These are phyloP conservation scores for Stenichneumon culpator DNA, from an alignment of 2,888 invertebrate species.

Conservation along the genomic window DNA sequence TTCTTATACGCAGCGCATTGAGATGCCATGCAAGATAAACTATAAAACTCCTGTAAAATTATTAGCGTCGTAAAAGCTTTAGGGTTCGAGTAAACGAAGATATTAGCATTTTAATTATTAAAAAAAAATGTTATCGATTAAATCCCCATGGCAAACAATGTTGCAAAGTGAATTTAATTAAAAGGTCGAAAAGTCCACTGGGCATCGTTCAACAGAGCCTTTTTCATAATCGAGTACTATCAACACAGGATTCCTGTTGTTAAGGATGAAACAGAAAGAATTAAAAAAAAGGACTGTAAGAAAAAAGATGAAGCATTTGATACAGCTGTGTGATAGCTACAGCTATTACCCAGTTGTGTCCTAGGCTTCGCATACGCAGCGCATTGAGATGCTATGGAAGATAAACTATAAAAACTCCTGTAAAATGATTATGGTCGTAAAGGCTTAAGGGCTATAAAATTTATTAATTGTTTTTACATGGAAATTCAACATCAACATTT, in stretches of 20 bases:
- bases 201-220: no score
- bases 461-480: not conserved
- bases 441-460: no score
- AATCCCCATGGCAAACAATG: no score
- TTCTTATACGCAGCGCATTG: not conserved
- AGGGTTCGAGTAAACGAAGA: no score
- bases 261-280: no score
- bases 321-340: constrained; percentile 14
- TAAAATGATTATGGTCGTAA: not conserved
- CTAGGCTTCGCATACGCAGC: not conserved
- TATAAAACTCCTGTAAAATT: not conserved
- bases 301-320: not conserved
- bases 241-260: no score
- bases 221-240: no score
- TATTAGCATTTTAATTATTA: not conserved
- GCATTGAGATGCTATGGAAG: not conserved
- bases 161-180: no score
- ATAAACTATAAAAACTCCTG: not conserved
- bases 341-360: no score
- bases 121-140: not conserved
- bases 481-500: no score
- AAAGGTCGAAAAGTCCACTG: no score
- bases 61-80: not conserved
- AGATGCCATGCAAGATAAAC: not conserved
- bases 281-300: not conserved